These are phyloP conservation scores for Babylonia areolata DNA, from an alignment of 1,140 invertebrate species.

Conservation along the genomic window DNA sequence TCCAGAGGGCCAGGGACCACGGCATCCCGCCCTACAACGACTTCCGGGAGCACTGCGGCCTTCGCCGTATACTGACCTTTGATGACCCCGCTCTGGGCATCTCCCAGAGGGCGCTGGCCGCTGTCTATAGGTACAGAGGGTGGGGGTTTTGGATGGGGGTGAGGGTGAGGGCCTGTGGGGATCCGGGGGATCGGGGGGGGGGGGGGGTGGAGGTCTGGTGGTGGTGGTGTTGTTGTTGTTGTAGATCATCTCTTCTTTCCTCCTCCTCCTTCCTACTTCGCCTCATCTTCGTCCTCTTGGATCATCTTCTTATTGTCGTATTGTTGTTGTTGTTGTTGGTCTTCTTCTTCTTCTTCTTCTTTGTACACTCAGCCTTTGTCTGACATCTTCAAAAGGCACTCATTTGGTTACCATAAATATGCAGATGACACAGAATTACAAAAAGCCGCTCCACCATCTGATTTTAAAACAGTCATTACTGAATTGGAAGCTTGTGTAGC, in stretches of 20 bases:
- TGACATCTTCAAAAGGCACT: no score
- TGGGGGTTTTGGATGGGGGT: neutral
- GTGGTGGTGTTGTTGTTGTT: neutral
- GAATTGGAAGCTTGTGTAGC: no score
- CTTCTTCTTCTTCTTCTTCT: no score
- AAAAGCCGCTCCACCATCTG: no score
- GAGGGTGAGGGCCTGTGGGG: neutral
- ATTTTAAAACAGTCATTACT: no score
- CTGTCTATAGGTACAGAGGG: conserved; percentile 13
- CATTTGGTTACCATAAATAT: no score
- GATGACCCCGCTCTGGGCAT: conserved; percentile 25
- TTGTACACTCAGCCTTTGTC: no score
- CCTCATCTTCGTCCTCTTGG: neutral
- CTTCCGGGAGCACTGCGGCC: conserved; percentile 42
- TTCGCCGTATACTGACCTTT: conserved; percentile 64
- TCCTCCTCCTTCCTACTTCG: no score
- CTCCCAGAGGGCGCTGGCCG: conserved; percentile 6
- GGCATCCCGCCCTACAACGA: conserved; percentile 77
- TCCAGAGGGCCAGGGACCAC: conserved; percentile 43
- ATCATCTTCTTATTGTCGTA: neutral
- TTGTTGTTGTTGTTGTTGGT: neutral
- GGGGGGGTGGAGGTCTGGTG: neutral
- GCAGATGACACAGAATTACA: no score
- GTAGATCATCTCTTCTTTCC: no score
- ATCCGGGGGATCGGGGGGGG: neutral